phyloP scores from a whole-genome alignment of 1,140 invertebrate species.

The Solenopsis fugax region DNA sequence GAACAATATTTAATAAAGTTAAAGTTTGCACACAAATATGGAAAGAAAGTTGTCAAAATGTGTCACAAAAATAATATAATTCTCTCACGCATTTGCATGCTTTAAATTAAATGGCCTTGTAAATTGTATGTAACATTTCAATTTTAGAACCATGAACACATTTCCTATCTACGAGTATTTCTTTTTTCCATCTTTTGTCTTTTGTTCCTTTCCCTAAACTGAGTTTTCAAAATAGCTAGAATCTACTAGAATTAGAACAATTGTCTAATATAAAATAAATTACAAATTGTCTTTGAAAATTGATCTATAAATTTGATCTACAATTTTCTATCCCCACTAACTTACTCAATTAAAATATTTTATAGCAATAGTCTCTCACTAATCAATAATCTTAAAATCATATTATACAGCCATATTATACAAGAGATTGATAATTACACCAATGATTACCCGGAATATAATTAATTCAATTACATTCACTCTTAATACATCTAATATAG shows the following conservation, averaged over 20 bases:
- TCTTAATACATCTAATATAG: background rate
- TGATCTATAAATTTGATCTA: too few relatives aligned
- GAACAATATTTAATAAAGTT: background rate
- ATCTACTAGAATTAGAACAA: background rate
- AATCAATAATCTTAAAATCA: background rate
- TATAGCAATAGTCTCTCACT: background rate
- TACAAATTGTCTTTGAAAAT: background rate
- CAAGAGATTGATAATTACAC: background rate
- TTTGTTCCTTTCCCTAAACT: background rate
- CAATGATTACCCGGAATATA: background rate
- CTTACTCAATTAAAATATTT: background rate
- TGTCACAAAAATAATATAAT: too few relatives aligned
- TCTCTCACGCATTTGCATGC: too few relatives aligned
- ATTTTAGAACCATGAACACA: background rate
- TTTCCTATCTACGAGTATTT: background rate
- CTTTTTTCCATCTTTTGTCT: background rate
- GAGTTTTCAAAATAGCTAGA: background rate
- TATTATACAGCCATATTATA: background rate
- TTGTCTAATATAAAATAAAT: background rate
- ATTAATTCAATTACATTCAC: background rate
- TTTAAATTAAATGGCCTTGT: background rate
- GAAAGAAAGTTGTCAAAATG: too few relatives aligned
- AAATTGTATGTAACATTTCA: background rate
- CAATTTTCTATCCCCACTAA: background rate
- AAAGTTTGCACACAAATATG: too few relatives aligned